Base-by-base conservation (phyloP, 2,113 vertebrate species). In the Tympanuchus pallidicinctus region DNA sequence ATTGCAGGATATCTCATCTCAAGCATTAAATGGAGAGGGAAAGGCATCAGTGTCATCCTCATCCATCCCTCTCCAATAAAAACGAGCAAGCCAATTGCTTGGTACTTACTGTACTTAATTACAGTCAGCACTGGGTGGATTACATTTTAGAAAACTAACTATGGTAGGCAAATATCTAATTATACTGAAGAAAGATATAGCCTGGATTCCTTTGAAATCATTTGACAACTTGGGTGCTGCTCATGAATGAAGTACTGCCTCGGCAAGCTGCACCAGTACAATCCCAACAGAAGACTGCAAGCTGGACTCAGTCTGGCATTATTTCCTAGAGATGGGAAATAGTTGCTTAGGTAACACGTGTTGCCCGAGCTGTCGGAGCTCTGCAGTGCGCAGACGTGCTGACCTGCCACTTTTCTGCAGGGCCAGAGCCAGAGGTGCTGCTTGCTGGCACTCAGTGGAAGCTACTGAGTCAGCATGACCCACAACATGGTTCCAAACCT, bases 161-260 rank as follows among this genome's bases (percentile, higher is more conserved):
- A 5, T 0, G 11, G 32, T 5, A 64, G 47, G 77, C 70, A 43
- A 85, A 61, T 6, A 65, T 10, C 65, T 57, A 25, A 1, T 1
- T 50, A 28, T 16, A 61, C 74, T 42, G 24, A 13, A 70, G 48
- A 65, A 54, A 28, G 57, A 34, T 2, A 22, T 0, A 67, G 90
- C 36, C 48, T 18, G 69, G 45, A 45, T 10, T 74, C 10, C 60
- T 60, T 7, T 50, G 56, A 5, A 60, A 72, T 43, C 13, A 47
- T 42, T 10, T 36, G 38, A 28, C 24, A 36, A 0, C 30, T 72
- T 28, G 25, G 72, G 47, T 43, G 73, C 40, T 72, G 72, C 45
- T 6, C 17, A 40, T 2, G 38, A 59, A 56, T 0, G 0, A 19
- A 63, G 24, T 9, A n/a, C 57, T 69, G 56, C 18, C 12, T 48